Evolutionary conservation across 2,888 invertebrate genomes (phyloP), one percentile per base, ranked within the genome.

Genomic region (Hirtodrosophila duncani): DNA sequence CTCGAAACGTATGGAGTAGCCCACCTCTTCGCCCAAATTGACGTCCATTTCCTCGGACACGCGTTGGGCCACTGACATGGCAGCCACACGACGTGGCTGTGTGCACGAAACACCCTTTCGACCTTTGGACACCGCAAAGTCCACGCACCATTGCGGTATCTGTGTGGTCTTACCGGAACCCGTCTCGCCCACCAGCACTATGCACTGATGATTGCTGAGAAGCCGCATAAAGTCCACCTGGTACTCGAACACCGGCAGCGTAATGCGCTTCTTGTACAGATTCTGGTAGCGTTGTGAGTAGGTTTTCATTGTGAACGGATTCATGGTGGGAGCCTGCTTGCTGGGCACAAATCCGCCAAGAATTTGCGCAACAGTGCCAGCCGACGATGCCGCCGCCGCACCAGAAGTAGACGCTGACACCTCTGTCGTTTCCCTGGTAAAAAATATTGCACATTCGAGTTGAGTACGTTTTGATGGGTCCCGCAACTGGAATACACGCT

Each of bases 11-110:
- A 99, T 99, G 84, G 97, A 95, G 85, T 97, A 97, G 52, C 97
- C 97, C 13, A 97, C 97, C 88, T 97, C 95, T 83, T 95, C 93
- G 0, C 94, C 94, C 3, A 99, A 87, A 3, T 92, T 92, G 0
- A 99, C 98, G 85, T 99, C 99, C 99, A 99, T 98, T 88, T 99
- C 99, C 84, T 99, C 99, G 0, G 99, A 97, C 0, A 99, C 99
- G 85, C 99, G 90, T 84, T 99, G 98, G 0, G 99, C 99, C 0
- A 99, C 99, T 0, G 97, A 97, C 99, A 99, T 99, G 3, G 99
- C 99, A 0, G 99, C 99, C 42, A 99, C 99, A 88, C 99, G 88
- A 67, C 99, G 91, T 0, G 97, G 98, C 85, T 98, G 98, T 0
- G 99, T 99, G 86, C 99, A 99, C 3, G 98, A 97, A 0, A 99